Conservation (phyloP, 2,113 vertebrate species). For the Ameiurus melas region DNA sequence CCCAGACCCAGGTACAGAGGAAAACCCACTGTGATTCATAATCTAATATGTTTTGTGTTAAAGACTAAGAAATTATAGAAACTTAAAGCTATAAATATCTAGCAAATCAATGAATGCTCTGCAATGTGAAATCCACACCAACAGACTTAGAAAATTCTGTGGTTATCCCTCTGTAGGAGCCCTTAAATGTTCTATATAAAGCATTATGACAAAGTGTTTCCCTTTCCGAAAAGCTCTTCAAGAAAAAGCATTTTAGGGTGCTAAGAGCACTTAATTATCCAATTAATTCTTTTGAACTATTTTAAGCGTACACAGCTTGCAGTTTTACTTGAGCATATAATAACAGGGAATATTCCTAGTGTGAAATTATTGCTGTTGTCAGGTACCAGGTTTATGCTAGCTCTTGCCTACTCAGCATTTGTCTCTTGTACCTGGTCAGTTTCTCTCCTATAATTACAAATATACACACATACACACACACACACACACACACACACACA, state of each 20-base stretch:
- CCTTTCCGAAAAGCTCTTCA: background rate
- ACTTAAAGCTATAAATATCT: background rate
- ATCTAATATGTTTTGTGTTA: background rate
- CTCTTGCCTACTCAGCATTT: constrained; percentile 1
- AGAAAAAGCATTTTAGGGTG: background rate
- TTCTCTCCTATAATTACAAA: background rate
- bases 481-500: too few species aligned
- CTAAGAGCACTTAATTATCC: background rate
- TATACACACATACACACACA: too few species aligned
- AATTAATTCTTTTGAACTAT: background rate
- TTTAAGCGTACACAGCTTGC: background rate
- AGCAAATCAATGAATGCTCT: background rate
- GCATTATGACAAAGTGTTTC: background rate
- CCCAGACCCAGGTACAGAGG: background rate
- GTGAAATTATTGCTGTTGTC: background rate
- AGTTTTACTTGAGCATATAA: background rate
- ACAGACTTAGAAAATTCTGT: background rate
- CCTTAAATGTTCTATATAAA: background rate
- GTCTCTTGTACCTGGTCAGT: background rate
- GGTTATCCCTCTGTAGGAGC: background rate
- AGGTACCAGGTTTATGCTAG: background rate
- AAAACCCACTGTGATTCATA: background rate
- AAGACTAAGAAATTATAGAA: background rate
- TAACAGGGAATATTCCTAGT: background rate
- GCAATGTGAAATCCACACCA: background rate